phyloP scores from a whole-genome alignment of 2,888 invertebrate species.

The Tenthredo mesomela region DNA sequence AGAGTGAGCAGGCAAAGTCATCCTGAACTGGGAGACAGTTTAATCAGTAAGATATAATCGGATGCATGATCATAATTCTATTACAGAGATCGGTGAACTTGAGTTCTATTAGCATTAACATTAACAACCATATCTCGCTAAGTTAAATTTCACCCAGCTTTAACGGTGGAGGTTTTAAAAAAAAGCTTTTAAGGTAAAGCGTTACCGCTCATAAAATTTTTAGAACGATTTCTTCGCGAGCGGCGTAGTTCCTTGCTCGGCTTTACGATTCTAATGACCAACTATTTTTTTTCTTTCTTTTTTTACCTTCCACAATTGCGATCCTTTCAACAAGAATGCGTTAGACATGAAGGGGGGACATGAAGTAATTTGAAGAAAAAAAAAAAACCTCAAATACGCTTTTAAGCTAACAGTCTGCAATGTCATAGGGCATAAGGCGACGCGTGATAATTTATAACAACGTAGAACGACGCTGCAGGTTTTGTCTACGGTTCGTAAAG shows the following conservation, averaged over 20 bases:
- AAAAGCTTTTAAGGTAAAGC: slow-evolving; percentile 70
- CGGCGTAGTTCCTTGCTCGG: slow-evolving; percentile 60
- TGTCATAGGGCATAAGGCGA: not conserved
- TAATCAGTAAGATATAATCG: not conserved
- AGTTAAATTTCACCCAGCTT: slow-evolving; percentile 55
- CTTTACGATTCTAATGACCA: slow-evolving; percentile 24
- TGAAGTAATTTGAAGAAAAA: not conserved
- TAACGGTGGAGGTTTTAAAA: slow-evolving; percentile 67
- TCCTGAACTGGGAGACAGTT: not conserved
- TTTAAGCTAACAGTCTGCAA: not conserved
- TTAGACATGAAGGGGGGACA: not conserved
- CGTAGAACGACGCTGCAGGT: not conserved
- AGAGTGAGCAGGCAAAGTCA: not conserved
- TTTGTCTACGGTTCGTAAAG: not conserved
- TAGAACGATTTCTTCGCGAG: slow-evolving; percentile 70
- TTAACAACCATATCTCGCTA: slow-evolving; percentile 15
- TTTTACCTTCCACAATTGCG: not conserved
- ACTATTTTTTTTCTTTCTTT: not conserved
- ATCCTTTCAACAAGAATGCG: not conserved
- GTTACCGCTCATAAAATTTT: slow-evolving; percentile 73
- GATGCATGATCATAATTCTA: slow-evolving; percentile 10
- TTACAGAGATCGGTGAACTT: not conserved
- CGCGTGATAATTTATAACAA: slow-evolving; percentile 16
- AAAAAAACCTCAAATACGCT: not conserved
- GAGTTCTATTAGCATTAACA: slow-evolving; percentile 7